phyloP scores from a whole-genome alignment of 2,888 invertebrate species.

The Pimpla rufipes region DNA sequence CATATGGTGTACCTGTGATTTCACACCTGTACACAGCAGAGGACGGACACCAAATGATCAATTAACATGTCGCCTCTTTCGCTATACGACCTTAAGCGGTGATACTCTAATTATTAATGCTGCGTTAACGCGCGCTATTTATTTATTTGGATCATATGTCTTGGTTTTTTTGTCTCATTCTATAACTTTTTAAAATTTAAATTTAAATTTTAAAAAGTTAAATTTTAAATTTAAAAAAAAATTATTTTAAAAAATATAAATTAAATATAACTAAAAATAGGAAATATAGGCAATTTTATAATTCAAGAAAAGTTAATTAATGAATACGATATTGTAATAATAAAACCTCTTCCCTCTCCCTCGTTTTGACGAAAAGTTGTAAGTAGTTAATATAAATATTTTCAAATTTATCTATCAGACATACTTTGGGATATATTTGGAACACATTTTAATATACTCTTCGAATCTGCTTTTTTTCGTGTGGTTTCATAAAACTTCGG shows the following conservation, averaged over 20 bases:
- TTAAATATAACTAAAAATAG: too few relatives aligned
- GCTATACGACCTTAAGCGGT: conserved; percentile 41
- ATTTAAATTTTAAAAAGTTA: not conserved
- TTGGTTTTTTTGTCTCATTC: not conserved
- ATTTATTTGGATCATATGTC: not conserved
- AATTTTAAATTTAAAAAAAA: too few relatives aligned
- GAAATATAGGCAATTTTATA: too few relatives aligned
- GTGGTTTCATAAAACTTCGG: not conserved
- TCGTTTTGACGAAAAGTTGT: too few relatives aligned
- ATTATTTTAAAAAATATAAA: too few relatives aligned
- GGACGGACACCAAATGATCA: conserved; percentile 33
- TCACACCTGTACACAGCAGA: not conserved
- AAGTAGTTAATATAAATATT: too few relatives aligned
- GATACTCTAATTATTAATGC: conserved; percentile 34
- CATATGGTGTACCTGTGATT: not conserved
- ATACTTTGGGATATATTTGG: too few relatives aligned
- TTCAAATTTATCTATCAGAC: too few relatives aligned
- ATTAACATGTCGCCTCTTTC: conserved; percentile 41
- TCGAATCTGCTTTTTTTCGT: not conserved
- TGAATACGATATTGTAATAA: too few relatives aligned
- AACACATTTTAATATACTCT: not conserved
- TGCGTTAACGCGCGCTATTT: conserved; percentile 15
- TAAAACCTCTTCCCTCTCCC: too few relatives aligned
- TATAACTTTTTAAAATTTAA: not conserved
- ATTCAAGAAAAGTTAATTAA: too few relatives aligned